Conservation (phyloP, 2,113 vertebrate species). For the Caretta caretta region DNA sequence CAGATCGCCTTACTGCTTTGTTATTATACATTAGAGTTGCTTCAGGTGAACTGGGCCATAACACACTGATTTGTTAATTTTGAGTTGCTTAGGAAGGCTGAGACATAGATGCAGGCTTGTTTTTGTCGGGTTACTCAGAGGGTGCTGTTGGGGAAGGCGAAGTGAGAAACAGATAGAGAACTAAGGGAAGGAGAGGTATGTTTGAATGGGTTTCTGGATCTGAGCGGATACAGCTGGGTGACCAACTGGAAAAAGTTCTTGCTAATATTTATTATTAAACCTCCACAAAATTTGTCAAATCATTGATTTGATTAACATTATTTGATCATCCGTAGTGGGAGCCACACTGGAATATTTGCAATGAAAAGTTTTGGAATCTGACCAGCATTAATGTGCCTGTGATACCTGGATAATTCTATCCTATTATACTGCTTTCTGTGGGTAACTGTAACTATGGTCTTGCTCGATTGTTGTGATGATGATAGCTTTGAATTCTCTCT, state of each 20-base stretch:
- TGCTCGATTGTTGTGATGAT: conserved; percentile 58
- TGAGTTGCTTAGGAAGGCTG: conserved; percentile 30
- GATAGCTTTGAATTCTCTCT: conserved; percentile 70
- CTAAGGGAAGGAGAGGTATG: not conserved
- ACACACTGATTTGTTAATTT: not conserved
- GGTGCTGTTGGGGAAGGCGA: not conserved
- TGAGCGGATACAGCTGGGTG: conserved; percentile 25
- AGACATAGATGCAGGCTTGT: conserved; percentile 5
- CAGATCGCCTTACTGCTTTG: conserved; percentile 6
- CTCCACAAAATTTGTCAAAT: conserved; percentile 62
- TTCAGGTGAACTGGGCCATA: not conserved
- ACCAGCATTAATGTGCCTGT: conserved; percentile 40
- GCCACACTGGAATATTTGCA: conserved; percentile 45
- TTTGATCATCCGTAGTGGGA: conserved; percentile 59
- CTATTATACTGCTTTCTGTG: conserved; percentile 49
- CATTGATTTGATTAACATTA: conserved; percentile 62
- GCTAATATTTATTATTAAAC: conserved; percentile 59
- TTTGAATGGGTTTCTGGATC: conserved; percentile 20
- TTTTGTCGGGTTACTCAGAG: conserved; percentile 35
- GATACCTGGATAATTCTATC: conserved; percentile 58
- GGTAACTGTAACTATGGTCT: conserved; percentile 58
- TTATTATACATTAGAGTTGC: not conserved
- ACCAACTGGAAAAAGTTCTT: conserved; percentile 55
- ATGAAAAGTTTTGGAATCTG: conserved; percentile 46
- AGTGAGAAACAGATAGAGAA: conserved; percentile 41